Percentiles rank a stretch among this genome's conserved stretches.
Evolutionary conservation across 2,113 vertebrate genomes (phyloP).

Genomic region (Pollachius pollachius): DNA sequence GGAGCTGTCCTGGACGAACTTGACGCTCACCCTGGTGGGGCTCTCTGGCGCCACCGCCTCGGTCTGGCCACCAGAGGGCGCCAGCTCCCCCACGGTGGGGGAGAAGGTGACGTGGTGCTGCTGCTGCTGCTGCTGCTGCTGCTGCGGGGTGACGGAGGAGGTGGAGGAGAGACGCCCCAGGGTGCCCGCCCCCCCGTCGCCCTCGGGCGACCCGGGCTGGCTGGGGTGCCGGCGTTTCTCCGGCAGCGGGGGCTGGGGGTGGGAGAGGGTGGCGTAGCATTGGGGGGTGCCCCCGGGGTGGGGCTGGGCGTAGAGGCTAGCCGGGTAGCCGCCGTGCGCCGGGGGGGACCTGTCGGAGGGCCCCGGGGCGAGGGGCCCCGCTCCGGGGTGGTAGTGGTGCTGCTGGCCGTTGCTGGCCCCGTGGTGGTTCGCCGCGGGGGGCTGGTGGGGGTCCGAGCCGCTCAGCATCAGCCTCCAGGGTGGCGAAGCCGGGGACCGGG

Average conservation of each 20-base stretch:
- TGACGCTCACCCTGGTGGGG: slow-evolving; percentile 69
- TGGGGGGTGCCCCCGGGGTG: not conserved
- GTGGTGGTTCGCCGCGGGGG: slow-evolving; percentile 24
- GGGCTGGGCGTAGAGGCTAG: slow-evolving; percentile 39
- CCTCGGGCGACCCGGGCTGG: slow-evolving; percentile 49
- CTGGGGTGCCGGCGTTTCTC: slow-evolving; percentile 76
- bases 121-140: slow-evolving; percentile 65
- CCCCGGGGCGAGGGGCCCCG: slow-evolving; percentile 43
- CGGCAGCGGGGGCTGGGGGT: slow-evolving; percentile 78
- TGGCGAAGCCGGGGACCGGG: slow-evolving; percentile 74
- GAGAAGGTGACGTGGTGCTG: slow-evolving; percentile 85
- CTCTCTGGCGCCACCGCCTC: slow-evolving; percentile 52
- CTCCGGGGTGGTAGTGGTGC: slow-evolving; percentile 44
- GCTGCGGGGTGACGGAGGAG: slow-evolving; percentile 18
- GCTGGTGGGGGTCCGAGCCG: slow-evolving; percentile 40
- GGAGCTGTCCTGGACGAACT: slow-evolving; percentile 91
- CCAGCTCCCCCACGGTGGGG: slow-evolving; percentile 74
- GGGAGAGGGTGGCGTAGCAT: slow-evolving; percentile 70
- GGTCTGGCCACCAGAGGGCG: slow-evolving; percentile 35
- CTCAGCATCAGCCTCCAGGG: slow-evolving; percentile 71
- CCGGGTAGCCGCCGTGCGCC: slow-evolving; percentile 31
- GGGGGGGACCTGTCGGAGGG: slow-evolving; percentile 23
- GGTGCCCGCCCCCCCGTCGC: slow-evolving; percentile 30
- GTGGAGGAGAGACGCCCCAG: slow-evolving; percentile 31
- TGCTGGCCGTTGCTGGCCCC: slow-evolving; percentile 15